Conservation (phyloP, 1,140 invertebrate genomes). For the Schlechtendalia chinensis region DNA sequence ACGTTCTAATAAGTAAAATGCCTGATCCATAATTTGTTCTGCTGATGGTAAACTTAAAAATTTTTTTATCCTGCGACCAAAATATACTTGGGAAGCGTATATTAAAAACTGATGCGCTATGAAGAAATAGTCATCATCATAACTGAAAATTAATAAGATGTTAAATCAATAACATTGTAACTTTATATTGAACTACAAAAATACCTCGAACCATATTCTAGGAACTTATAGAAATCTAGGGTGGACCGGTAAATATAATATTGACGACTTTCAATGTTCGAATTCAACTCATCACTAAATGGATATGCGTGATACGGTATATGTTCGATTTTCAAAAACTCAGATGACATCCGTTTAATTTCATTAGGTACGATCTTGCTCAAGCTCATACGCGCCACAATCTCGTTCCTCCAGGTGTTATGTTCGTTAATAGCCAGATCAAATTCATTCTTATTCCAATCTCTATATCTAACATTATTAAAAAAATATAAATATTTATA, state of each 20-base stretch:
- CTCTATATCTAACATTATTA: neutral
- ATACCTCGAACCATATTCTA: neutral
- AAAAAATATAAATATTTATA: neutral
- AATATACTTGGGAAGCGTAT: conserved; percentile 8
- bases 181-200: neutral
- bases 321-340: neutral
- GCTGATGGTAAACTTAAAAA: neutral
- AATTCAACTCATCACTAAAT: neutral
- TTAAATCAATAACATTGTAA: neutral
- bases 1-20: conserved; percentile 25
- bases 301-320: conserved; percentile 34
- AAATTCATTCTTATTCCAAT: neutral
- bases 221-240: neutral
- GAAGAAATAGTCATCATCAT: neutral
- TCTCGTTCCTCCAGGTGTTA: conserved; percentile 11
- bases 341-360: neutral
- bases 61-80: conserved; percentile 8
- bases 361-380: neutral
- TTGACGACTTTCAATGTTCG: neutral
- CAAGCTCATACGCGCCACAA: neutral
- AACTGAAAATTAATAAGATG: neutral
- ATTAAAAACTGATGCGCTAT: conserved; percentile 26
- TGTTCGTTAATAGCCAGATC: conserved; percentile 17
- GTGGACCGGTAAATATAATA: neutral
- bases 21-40: conserved; percentile 14